Base-by-base conservation (phyloP, 2,888 invertebrate species). In the Drosophila mimica region DNA sequence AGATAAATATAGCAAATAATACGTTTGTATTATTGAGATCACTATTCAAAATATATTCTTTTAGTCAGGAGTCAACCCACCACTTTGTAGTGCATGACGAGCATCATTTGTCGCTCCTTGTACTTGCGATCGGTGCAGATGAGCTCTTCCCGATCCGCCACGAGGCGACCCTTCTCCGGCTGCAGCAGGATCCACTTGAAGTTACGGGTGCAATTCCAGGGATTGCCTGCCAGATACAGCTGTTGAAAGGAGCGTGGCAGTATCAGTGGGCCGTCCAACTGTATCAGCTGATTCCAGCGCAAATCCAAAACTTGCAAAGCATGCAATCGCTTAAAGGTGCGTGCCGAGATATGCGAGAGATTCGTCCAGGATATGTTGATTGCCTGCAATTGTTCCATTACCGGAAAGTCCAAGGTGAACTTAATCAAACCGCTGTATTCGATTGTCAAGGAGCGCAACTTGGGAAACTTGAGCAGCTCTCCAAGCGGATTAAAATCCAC, bases 321-420 rank as follows among this genome's bases (percentile, higher is more conserved):
- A 36, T 91, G 88, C 0, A 93, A 68, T 3, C 82, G 82, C 77
- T 90, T 91, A 20, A 93, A 93, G 6, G 92, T 82, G n/a, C 91
- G 88, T 0, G 91, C 51, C 15, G 89, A 89, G 7, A 92, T 82
- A n/a, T 91, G 88, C 1, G 89, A 87, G 13, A 93, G 84, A 78
- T 92, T 91, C n/a, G 93, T 93, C 90, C 91, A 92, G 2, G 93
- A 93, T 33, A 93, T 93, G 70, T 93, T 93, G 2, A 93, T 93
- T 9, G 83, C 87, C 91, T 93, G 66, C 15, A 93, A 81, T 73
- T 91, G 81, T 36, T 83, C 82, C 81, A 90, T 88, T 59, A 92
- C 92, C 9, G 93, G 93, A 71, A 93, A 93, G 53, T 91, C 92
- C 43, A 83, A 88, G 1, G 75, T 59, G 49, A 93, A 90, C 73